A percentile compares a stretch with the other conserved stretches of the same genome.
phyloP scores from a whole-genome alignment of 2,888 invertebrate species.

The Macrophya annulata region DNA sequence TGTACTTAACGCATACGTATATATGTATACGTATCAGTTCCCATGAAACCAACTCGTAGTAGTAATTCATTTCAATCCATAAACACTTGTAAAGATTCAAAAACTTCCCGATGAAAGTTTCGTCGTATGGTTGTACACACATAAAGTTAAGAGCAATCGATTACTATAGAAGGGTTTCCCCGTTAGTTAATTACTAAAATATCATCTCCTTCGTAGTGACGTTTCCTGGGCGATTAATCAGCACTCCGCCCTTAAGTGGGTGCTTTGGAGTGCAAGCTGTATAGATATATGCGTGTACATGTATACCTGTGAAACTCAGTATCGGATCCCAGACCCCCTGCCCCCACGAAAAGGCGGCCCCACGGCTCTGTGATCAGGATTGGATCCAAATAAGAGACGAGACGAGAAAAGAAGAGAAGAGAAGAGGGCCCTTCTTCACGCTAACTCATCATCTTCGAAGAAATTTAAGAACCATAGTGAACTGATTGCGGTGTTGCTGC shows the following conservation, averaged over 20 bases:
- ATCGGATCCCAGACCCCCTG: neutral
- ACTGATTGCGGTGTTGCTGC: constrained; percentile 27
- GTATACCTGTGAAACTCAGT: constrained; percentile 2
- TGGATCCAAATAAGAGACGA: constrained; percentile 48
- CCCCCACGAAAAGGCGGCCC: constrained; percentile 43
- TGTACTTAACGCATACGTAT: neutral
- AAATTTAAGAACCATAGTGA: constrained; percentile 31
- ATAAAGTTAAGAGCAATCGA: constrained; percentile 16
- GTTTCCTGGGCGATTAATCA: constrained; percentile 45
- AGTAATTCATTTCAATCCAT: neutral
- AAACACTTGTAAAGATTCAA: constrained; percentile 18
- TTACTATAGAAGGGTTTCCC: constrained; percentile 23
- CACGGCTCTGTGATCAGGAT: constrained; percentile 46
- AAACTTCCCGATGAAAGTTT: neutral
- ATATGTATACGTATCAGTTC: neutral
- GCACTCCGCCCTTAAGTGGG: constrained; percentile 42
- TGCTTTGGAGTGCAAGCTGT: constrained; percentile 12
- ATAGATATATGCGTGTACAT: neutral
- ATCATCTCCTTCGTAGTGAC: constrained; percentile 36
- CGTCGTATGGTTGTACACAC: neutral
- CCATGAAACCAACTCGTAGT: neutral
- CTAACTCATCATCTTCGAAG: constrained; percentile 50
- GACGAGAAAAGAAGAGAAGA: neutral
- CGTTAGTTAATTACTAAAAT: constrained; percentile 45
- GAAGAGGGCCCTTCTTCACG: constrained; percentile 13